Conservation (phyloP, 2,113 vertebrate species). For the Semnornis frantzii region DNA sequence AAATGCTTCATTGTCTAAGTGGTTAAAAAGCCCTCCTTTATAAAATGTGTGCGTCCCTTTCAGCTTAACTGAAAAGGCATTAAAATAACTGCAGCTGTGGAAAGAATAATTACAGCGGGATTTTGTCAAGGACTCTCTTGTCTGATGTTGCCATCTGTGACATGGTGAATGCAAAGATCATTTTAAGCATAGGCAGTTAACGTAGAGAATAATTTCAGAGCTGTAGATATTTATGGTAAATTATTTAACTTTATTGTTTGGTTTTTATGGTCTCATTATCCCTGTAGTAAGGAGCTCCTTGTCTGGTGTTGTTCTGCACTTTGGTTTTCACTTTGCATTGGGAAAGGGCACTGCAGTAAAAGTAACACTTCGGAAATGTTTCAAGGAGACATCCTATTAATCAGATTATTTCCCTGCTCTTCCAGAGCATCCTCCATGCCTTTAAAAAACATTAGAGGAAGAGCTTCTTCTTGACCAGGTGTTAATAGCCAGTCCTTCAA, state of each 20-base stretch:
- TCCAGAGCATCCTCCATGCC: background rate
- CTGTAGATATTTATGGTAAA: constrained; percentile 82
- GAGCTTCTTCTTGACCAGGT: constrained; percentile 7
- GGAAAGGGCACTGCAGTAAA: constrained; percentile 32
- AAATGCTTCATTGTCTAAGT: constrained; percentile 79
- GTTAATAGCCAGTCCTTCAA: constrained; percentile 42
- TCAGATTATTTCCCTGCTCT: constrained; percentile 12
- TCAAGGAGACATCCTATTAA: constrained; percentile 42
- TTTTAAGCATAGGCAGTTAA: constrained; percentile 79
- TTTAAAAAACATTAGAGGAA: background rate
- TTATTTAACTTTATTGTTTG: constrained; percentile 82
- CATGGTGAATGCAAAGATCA: constrained; percentile 82
- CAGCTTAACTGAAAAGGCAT: constrained; percentile 81
- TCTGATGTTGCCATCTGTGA: constrained; percentile 84
- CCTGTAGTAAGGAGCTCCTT: constrained; percentile 59
- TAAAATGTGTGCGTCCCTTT: constrained; percentile 77
- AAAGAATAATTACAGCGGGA: constrained; percentile 80
- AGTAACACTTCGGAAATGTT: constrained; percentile 44
- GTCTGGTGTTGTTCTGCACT: constrained; percentile 71
- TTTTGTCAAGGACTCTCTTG: constrained; percentile 84
- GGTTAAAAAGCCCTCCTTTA: constrained; percentile 81
- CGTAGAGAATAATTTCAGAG: constrained; percentile 77
- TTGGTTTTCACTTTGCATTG: constrained; percentile 67
- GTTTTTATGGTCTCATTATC: constrained; percentile 78
- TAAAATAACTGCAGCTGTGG: constrained; percentile 81